phyloP scores from a whole-genome alignment of 2,888 invertebrate genomes.

The Arge pagana region DNA sequence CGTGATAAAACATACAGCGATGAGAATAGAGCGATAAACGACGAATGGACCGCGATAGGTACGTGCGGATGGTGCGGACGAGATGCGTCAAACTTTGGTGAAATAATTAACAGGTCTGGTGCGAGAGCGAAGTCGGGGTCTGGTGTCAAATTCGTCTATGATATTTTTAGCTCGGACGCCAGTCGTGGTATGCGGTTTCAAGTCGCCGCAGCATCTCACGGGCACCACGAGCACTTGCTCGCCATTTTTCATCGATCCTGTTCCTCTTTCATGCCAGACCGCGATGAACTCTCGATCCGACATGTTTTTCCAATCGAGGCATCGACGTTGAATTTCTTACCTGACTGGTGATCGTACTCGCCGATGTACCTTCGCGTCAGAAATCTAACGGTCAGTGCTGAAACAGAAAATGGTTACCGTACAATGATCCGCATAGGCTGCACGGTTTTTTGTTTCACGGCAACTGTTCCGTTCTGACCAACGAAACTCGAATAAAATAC shows the following conservation, averaged over 20 bases:
- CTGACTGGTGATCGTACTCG: constrained; percentile 93
- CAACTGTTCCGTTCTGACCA: no score
- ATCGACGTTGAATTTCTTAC: no score
- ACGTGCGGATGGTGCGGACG: background rate
- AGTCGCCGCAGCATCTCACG: constrained; percentile 26
- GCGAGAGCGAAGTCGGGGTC: constrained; percentile 34
- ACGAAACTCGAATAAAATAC: no score
- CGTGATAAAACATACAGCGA: constrained; percentile 34
- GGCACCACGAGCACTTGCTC: constrained; percentile 39
- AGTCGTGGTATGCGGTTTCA: constrained; percentile 35
- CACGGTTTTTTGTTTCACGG: background rate
- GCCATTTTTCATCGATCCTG: constrained; percentile 45
- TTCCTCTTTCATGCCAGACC: constrained; percentile 1
- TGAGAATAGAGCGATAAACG: background rate
- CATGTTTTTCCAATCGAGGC: no score
- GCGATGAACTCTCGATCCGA: background rate
- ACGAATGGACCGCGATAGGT: background rate
- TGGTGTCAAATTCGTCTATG: constrained; percentile 53
- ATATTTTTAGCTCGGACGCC: constrained; percentile 49
- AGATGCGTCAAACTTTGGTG: background rate
- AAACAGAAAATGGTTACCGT: constrained; percentile 46
- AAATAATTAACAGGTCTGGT: constrained; percentile 11
- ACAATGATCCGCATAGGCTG: background rate
- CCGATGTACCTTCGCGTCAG: constrained; percentile 93
- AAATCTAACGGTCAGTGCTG: constrained; percentile 86